Percentiles rank a stretch among this genome's conserved stretches.
Conservation (phyloP, 1,140 invertebrate species). For the Phortica variegata region DNA sequence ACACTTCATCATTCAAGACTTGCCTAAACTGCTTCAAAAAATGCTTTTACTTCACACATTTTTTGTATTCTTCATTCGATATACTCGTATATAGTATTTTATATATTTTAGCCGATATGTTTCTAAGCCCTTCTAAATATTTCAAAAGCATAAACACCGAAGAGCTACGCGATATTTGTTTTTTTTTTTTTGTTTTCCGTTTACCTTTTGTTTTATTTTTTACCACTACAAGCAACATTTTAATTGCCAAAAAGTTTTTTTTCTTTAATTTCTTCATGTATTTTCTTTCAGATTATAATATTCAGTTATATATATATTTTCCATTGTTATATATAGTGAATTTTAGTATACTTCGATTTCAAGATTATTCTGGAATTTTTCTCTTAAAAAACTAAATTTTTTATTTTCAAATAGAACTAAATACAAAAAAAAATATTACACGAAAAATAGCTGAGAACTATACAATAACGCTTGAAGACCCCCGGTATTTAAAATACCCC, state of each 20-base stretch:
- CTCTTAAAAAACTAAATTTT: conserved; percentile 41
- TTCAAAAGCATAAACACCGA: conserved; percentile 35
- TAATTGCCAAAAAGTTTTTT: conserved; percentile 37
- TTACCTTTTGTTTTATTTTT: conserved; percentile 15
- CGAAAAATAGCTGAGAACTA: conserved; percentile 47
- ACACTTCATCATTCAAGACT: too few relatives aligned
- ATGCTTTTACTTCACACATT: too few relatives aligned
- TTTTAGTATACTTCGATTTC: too few relatives aligned
- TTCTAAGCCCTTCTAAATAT: conserved; percentile 22
- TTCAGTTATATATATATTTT: conserved; percentile 19
- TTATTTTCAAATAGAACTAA: too few relatives aligned
- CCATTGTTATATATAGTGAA: too few relatives aligned
- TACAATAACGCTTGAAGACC: conserved; percentile 49
- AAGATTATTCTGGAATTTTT: too few relatives aligned
- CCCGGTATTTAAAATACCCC: too few relatives aligned
- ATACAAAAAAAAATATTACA: conserved; percentile 20
- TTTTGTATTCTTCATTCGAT: too few relatives aligned
- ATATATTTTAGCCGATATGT: conserved; percentile 42
- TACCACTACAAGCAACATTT: conserved; percentile 32
- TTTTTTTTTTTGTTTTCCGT: conserved; percentile 4
- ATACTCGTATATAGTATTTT: too few relatives aligned
- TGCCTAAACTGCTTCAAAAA: too few relatives aligned
- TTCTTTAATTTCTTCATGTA: background rate
- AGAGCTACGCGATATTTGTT: conserved; percentile 25
- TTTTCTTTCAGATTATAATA: conserved; percentile 18